These are phyloP conservation scores for Drosophila micromelanica DNA, from an alignment of 1,140 invertebrate genomes.

Conservation along the genomic window DNA sequence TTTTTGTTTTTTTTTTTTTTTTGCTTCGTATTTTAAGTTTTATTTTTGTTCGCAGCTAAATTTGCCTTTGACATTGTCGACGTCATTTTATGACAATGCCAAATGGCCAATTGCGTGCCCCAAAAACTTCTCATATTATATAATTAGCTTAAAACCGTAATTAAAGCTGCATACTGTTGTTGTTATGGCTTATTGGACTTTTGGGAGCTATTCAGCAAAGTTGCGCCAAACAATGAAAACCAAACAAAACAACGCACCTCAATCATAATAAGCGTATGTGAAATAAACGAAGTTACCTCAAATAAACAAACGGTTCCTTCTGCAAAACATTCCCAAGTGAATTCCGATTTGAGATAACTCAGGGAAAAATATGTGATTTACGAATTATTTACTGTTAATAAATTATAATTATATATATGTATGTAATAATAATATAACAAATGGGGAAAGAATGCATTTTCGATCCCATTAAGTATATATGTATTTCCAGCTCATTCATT, in stretches of 20 bases:
- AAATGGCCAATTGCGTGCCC: constrained; percentile 16
- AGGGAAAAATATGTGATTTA: too few species aligned
- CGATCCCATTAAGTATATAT: too few species aligned
- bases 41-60: constrained; percentile 11
- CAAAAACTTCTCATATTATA: constrained; percentile 42
- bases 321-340: background rate
- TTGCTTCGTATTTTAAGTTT: background rate
- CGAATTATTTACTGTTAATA: too few species aligned
- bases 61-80: constrained; percentile 44
- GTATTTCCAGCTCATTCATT: too few species aligned
- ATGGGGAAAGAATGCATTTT: too few species aligned
- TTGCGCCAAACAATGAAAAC: constrained; percentile 10
- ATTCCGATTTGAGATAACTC: background rate
- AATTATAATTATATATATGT: too few species aligned
- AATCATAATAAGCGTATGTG: constrained; percentile 9
- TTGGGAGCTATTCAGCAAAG: constrained; percentile 5
- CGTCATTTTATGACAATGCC: constrained; percentile 26
- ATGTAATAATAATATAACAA: too few species aligned
- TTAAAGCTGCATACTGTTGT: constrained; percentile 43
- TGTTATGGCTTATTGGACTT: constrained; percentile 18
- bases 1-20: background rate
- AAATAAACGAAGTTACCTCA: background rate
- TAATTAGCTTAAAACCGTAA: constrained; percentile 50
- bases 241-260: constrained; percentile 1
- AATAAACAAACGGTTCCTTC: background rate